Conservation (phyloP, 2,888 invertebrate genomes). For the Melanophora roralis region DNA sequence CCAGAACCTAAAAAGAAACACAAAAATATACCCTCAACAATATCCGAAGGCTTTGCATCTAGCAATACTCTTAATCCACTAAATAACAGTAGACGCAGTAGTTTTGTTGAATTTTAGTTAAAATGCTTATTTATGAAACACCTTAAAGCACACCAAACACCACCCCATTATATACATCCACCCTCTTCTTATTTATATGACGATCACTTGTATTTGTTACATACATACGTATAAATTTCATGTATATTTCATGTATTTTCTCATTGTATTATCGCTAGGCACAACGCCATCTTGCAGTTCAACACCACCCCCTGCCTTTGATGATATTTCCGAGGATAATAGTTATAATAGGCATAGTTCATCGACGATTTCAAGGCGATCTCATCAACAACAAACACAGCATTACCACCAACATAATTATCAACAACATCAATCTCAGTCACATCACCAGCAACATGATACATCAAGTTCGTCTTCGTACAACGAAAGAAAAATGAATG, state of each 20-base stretch:
- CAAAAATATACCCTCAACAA: conserved; percentile 49
- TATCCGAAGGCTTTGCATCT: conserved; percentile 59
- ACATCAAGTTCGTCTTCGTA: conserved; percentile 62
- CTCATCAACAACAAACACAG: conserved; percentile 65
- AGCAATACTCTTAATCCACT: conserved; percentile 48
- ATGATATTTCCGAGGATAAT: conserved; percentile 82
- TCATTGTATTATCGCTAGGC: conserved; percentile 78
- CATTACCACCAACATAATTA: conserved; percentile 41
- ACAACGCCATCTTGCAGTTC: conserved; percentile 87
- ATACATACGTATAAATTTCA: conserved; percentile 11
- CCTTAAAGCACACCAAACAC: not conserved
- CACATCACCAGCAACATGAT: conserved; percentile 30
- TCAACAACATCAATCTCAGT: not conserved
- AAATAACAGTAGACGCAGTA: conserved; percentile 56
- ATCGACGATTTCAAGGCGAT: conserved; percentile 71
- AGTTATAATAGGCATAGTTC: conserved; percentile 76
- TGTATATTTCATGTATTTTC: conserved; percentile 49
- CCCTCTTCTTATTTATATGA: not conserved
- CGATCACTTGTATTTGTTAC: conserved; percentile 21
- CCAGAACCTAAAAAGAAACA: conserved; percentile 34
- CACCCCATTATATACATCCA: not conserved
- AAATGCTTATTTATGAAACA: conserved; percentile 26
- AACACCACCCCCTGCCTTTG: conserved; percentile 94
- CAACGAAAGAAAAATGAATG: conserved; percentile 73
- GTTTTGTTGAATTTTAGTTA: conserved; percentile 60